Evolutionary conservation across 2,888 invertebrate genomes (phyloP), one percentile per base, ranked within the genome.

Genomic region (Watsonalla cultraria): DNA sequence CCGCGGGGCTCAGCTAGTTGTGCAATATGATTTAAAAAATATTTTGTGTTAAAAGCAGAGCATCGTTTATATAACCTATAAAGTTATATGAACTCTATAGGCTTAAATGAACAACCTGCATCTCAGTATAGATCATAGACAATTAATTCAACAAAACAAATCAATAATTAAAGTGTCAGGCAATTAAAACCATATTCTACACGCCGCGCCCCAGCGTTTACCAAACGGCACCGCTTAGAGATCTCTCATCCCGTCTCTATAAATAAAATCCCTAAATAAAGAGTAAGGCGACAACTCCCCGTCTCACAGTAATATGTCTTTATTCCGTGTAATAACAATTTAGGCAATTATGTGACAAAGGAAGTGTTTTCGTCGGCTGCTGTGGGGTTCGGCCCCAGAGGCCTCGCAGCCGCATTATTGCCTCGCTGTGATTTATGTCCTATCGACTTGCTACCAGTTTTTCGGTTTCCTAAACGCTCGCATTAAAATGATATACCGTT

Each of bases 321-420:
- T 89, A 90, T 90, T 89, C 83, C 79, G 81, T 81, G 86, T 90
- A 90, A 90, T 90, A 90, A 90, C 90, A 89, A 89, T 90, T 90
- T 86, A 77, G 83, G 83, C 86, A 86, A 90, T 89, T 89, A 90
- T 85, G 86, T 88, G 88, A 89, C 89, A 86, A 83, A 82, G 90
- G 86, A 89, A 85, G 85, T 84, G 86, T 86, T 84, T 78, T 80
- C 82, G 79, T 73, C 78, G 78, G 64, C 57, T 61, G 46, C 56
- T 46, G 65, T 56, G 58, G 59, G 62, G 56, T 55, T 52, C 57
- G 59, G 73, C 81, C 85, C 86, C 78, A 49, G 80, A 80, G 88
- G 82, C 73, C 61, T 58, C 57, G 59, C 60, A 70, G 74, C 78
- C 84, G 79, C 90, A 85, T 89, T 90, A 90, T 90, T 90, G 86